phyloP scores from a whole-genome alignment of 2,888 invertebrate species.

The Drosophila lutescens region DNA sequence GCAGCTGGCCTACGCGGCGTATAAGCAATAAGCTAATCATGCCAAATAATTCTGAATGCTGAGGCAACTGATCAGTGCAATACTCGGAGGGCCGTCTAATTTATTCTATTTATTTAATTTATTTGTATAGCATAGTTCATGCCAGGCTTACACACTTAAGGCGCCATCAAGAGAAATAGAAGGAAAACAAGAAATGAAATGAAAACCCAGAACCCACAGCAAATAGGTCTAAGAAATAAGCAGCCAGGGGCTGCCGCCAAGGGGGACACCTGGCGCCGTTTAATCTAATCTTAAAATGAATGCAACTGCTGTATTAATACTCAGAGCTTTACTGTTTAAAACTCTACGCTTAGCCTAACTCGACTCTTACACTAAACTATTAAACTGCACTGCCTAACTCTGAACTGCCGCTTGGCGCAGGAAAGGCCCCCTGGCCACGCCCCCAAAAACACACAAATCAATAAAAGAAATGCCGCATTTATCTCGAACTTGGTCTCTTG shows the following conservation, averaged over 20 bases:
- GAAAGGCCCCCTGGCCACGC: slow-evolving; percentile 12
- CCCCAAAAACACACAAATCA: slow-evolving; percentile 45
- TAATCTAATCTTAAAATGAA: slow-evolving; percentile 52
- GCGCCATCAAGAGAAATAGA: slow-evolving; percentile 59
- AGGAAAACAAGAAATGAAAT: slow-evolving; percentile 10
- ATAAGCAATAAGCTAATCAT: slow-evolving; percentile 69
- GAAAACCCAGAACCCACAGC: slow-evolving; percentile 36
- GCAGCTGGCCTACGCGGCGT: slow-evolving; percentile 89
- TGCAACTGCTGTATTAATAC: slow-evolving; percentile 66
- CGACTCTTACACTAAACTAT: slow-evolving; percentile 36
- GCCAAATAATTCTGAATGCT: slow-evolving; percentile 39
- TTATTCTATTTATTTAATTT: slow-evolving; percentile 80
- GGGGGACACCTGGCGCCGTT: slow-evolving; percentile 25
- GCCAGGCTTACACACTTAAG: slow-evolving; percentile 55
- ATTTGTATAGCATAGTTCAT: slow-evolving; percentile 71
- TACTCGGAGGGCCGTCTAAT: slow-evolving; percentile 68
- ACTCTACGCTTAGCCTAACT: slow-evolving; percentile 46
- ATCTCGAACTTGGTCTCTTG: slow-evolving; percentile 67
- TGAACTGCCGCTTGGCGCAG: slow-evolving; percentile 22
- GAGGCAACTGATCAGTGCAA: slow-evolving; percentile 69
- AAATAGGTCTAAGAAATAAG: slow-evolving; percentile 54
- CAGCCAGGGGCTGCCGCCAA: slow-evolving; percentile 17
- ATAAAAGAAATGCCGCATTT: slow-evolving; percentile 73
- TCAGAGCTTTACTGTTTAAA: slow-evolving; percentile 68
- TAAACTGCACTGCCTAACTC: slow-evolving; percentile 41